phyloP scores from a whole-genome alignment of 2,113 vertebrate genomes.

The Clarias macrocephalus region DNA sequence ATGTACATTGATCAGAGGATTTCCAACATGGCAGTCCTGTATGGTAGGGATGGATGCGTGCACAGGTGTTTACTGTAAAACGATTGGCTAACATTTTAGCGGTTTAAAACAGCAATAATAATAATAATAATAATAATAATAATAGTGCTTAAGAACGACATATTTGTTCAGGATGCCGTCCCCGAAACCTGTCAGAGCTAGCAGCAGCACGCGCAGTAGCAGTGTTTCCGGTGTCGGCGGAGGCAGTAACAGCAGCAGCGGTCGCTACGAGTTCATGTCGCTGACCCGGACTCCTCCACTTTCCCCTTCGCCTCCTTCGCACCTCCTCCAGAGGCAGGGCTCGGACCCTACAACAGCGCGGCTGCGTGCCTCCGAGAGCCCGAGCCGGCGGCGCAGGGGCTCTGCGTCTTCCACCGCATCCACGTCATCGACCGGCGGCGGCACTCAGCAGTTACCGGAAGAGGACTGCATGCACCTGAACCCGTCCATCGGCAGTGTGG shows the following conservation, averaged over 20 bases:
- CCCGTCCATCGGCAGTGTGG: slow-evolving; percentile 87
- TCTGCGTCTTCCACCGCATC: slow-evolving; percentile 72
- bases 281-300: slow-evolving; percentile 68
- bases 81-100: slow-evolving; percentile 53
- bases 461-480: slow-evolving; percentile 91
- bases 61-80: slow-evolving; percentile 51
- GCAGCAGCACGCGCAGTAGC: slow-evolving; percentile 63
- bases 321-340: slow-evolving; percentile 69
- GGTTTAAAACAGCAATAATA: neutral
- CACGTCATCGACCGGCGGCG: slow-evolving; percentile 61
- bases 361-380: slow-evolving; percentile 82
- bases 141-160: slow-evolving; percentile 5
- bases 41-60: slow-evolving; percentile 41
- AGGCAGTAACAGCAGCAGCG: slow-evolving; percentile 51
- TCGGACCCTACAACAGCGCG: slow-evolving; percentile 74
- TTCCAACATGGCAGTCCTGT: slow-evolving; percentile 66
- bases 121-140: slow-evolving; percentile 10
- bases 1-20: neutral
- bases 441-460: slow-evolving; percentile 71
- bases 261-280: slow-evolving; percentile 84
- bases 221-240: slow-evolving; percentile 63
- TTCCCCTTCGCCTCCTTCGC: slow-evolving; percentile 49
- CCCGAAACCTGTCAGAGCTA: slow-evolving; percentile 69
- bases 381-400: slow-evolving; percentile 81
- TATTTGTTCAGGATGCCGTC: slow-evolving; percentile 68